phyloP scores from a whole-genome alignment of 2,797 vertebrate species.

The Poecilia gillii region DNA sequence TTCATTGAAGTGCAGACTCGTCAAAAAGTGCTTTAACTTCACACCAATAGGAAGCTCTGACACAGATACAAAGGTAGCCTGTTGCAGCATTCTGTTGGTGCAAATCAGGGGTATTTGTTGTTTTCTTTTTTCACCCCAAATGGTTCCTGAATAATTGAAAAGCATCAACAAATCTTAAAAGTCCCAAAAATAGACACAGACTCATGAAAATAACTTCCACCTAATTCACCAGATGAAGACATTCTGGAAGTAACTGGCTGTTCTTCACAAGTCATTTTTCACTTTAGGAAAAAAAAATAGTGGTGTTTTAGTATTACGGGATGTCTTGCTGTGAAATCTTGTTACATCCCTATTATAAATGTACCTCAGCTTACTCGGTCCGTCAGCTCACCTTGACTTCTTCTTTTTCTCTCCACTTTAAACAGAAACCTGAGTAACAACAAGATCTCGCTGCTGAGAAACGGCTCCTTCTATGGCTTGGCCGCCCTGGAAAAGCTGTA shows the following conservation, averaged over 20 bases:
- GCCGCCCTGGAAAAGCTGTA: constrained; percentile 89
- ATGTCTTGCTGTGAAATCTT: not conserved
- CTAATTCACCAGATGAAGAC: not conserved
- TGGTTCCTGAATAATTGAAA: not conserved
- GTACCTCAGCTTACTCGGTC: constrained; percentile 3
- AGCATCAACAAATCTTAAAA: not conserved
- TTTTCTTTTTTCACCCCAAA: not conserved
- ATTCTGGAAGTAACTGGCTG: not conserved
- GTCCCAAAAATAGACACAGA: not conserved
- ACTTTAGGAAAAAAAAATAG: not conserved
- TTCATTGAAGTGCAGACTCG: not conserved
- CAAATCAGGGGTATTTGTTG: not conserved
- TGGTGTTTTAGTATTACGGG: not conserved
- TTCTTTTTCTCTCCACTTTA: constrained; percentile 36
- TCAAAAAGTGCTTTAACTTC: not conserved
- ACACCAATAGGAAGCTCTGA: not conserved
- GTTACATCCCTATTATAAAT: constrained; percentile 12
- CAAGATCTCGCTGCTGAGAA: constrained; percentile 87
- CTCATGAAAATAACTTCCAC: not conserved
- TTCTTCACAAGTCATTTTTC: not conserved
- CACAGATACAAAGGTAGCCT: not conserved
- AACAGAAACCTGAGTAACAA: constrained; percentile 89
- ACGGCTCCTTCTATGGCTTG: constrained; percentile 86
- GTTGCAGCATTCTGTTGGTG: not conserved
- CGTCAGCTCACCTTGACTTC: constrained; percentile 41